Evolutionary conservation across 2,797 vertebrate species (phyloP).

Genomic region (Prionace glauca): DNA sequence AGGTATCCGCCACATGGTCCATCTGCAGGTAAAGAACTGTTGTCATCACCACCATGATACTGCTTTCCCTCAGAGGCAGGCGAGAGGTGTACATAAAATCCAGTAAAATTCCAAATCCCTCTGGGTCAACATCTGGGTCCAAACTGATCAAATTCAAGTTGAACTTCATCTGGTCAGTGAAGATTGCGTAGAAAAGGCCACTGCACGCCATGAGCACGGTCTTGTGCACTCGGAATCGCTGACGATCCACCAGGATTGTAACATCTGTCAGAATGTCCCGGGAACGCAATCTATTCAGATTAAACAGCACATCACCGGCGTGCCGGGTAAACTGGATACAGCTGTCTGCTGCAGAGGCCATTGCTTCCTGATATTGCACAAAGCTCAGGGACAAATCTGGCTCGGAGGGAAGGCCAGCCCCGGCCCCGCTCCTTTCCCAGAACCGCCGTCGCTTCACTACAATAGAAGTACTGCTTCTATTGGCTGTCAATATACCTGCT

Average conservation of each 20-base stretch:
- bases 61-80: slow-evolving; percentile 77
- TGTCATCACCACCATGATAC: slow-evolving; percentile 79
- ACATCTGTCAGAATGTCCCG: slow-evolving; percentile 95
- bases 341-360: slow-evolving; percentile 93
- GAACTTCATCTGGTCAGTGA: slow-evolving; percentile 81
- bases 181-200: slow-evolving; percentile 92
- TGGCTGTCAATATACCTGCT: neutral
- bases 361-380: slow-evolving; percentile 76
- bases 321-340: slow-evolving; percentile 98
- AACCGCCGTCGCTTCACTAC: slow-evolving; percentile 25
- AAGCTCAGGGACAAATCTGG: too few relatives aligned
- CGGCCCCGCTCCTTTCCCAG: neutral
- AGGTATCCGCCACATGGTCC: slow-evolving; percentile 96
- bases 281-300: slow-evolving; percentile 89
- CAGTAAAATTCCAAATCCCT: slow-evolving; percentile 83
- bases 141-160: slow-evolving; percentile 80
- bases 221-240: slow-evolving; percentile 96
- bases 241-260: slow-evolving; percentile 87
- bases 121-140: slow-evolving; percentile 82
- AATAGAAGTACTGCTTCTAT: neutral
- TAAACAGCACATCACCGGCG: slow-evolving; percentile 93
- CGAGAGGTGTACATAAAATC: slow-evolving; percentile 98
- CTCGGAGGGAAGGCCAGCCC: neutral
- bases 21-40: slow-evolving; percentile 91
- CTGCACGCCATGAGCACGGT: slow-evolving; percentile 99